Evolutionary conservation across 35 echinoderm and acorn worm genomes (phyloP), one percentile per base, ranked within the genome.

Genomic region (Stichopus chloronotus): DNA sequence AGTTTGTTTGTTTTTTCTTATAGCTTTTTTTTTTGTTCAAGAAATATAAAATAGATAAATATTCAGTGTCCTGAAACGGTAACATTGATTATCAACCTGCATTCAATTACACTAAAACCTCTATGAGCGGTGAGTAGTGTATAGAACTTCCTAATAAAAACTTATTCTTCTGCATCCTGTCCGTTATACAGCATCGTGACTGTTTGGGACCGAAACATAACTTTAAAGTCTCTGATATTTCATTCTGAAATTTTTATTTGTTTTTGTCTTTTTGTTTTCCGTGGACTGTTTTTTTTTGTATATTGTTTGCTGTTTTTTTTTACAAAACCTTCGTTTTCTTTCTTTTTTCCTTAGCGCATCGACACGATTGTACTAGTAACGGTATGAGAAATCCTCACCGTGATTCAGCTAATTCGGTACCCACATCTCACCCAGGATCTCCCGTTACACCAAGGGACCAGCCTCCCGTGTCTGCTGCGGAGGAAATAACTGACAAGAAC

Each of bases 401-500:
- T 65, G 61, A 11, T 65, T 11, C 61, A 14, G 19, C 55, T 5
- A 8, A 10, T 4, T 55, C 55, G 10, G 3, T 55, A 12, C 2
- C 5, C 9, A 4, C 80, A 55, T 56, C 30, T 4, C 52, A 43
- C 5, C 52, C 80, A 5, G 9, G 7, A 53, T 11, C 12, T 83
- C 30, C 80, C 16, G 13, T 55, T 5, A 16, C 30, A 16, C 53
- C 80, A n/a, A 7, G 17, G 80, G 14, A 52, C 52, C 53, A 24
- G 0, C 55, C 80, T 83, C 80, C 53, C 8, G 55, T 43, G 5
- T 55, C 52, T 55, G 80, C 55, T 13, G 80, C 80, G 8, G 80
- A 83, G 19, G 80, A 83, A 83, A 83, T 83, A 56, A 83, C 80
- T 12, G n/a, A 52, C 52, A 56, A 55, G 3, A 83, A 55, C 80